Percentiles rank a stretch among this genome's conserved stretches.
phyloP scores from a whole-genome alignment of 2,888 invertebrate species.

The Tenthredo scrophulariae region DNA sequence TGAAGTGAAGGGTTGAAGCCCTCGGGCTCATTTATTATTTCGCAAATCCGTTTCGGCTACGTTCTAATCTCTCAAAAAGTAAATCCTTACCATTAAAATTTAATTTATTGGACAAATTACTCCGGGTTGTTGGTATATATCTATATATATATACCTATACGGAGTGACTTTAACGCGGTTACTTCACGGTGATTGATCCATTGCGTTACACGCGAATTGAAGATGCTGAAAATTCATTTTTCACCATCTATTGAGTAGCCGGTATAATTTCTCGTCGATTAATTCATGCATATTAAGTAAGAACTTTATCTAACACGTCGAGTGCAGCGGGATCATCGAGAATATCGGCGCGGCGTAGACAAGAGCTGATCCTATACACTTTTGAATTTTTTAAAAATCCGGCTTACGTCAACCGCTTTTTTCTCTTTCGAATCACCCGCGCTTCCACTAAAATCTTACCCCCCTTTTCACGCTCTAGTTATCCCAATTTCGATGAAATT shows the following conservation, averaged over 20 bases:
- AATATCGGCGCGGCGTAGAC: not conserved
- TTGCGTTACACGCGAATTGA: not conserved
- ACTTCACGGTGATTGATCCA: not conserved
- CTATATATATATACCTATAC: not conserved
- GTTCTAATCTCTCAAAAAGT: constrained; percentile 12
- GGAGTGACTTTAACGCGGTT: not conserved
- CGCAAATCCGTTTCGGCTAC: constrained; percentile 33
- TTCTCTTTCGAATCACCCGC: not conserved
- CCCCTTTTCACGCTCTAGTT: not conserved
- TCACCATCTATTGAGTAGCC: not conserved
- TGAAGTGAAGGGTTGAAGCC: constrained; percentile 3
- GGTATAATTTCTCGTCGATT: not conserved
- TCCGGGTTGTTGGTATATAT: not conserved
- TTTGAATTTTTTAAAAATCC: not conserved
- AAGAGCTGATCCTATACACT: not conserved
- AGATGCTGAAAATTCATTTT: constrained; percentile 27
- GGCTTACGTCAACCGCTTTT: not conserved
- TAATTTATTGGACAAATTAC: constrained; percentile 16
- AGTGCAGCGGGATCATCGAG: constrained; percentile 39
- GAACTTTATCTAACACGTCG: not conserved
- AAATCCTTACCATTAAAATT: not conserved
- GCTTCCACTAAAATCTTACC: not conserved
- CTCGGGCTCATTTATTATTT: constrained; percentile 45
- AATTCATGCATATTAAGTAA: constrained; percentile 45
- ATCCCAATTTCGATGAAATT: not conserved